Evolutionary conservation across 2,888 invertebrate species (phyloP).

Genomic region (Thera obeliscata): DNA sequence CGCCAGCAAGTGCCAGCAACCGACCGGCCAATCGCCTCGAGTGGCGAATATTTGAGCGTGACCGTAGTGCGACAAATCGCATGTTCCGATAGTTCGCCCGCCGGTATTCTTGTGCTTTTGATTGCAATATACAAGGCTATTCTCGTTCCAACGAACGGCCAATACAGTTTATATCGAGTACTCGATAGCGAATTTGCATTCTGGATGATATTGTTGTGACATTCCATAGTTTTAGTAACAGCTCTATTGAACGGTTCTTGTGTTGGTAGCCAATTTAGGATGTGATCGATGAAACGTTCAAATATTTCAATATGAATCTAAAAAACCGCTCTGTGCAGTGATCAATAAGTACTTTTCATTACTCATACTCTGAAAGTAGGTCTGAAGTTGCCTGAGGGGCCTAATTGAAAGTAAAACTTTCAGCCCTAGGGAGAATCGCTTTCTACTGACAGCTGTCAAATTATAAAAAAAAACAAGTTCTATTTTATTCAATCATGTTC

Average conservation of each 20-base stretch:
- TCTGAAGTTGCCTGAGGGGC: too few species aligned
- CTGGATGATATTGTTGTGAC: constrained; percentile 22
- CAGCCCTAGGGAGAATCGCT: too few species aligned
- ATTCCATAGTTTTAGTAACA: constrained; percentile 17
- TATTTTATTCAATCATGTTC: too few species aligned
- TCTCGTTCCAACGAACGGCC: constrained; percentile 25
- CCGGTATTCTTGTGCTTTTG: constrained; percentile 32
- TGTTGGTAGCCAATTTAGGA: constrained; percentile 12
- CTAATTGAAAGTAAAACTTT: too few species aligned
- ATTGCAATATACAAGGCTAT: constrained; percentile 29
- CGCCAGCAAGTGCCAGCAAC: constrained; percentile 27
- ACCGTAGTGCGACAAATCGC: constrained; percentile 34
- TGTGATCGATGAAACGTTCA: constrained; percentile 1
- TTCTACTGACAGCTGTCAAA: too few species aligned
- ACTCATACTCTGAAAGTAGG: too few species aligned
- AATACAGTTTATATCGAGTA: constrained; percentile 32
- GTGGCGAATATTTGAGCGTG: constrained; percentile 34
- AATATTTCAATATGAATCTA: constrained; percentile 13
- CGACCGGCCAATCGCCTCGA: constrained; percentile 28
- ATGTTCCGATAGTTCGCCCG: constrained; percentile 28
- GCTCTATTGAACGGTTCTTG: constrained; percentile 11
- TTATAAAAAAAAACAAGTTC: too few species aligned
- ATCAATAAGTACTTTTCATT: constrained; percentile 14
- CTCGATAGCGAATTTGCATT: constrained; percentile 25
- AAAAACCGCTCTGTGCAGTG: constrained; percentile 14